These are phyloP conservation scores for Acrocephalus arundinaceus DNA, from an alignment of 2,113 vertebrate species.

Conservation along the genomic window DNA sequence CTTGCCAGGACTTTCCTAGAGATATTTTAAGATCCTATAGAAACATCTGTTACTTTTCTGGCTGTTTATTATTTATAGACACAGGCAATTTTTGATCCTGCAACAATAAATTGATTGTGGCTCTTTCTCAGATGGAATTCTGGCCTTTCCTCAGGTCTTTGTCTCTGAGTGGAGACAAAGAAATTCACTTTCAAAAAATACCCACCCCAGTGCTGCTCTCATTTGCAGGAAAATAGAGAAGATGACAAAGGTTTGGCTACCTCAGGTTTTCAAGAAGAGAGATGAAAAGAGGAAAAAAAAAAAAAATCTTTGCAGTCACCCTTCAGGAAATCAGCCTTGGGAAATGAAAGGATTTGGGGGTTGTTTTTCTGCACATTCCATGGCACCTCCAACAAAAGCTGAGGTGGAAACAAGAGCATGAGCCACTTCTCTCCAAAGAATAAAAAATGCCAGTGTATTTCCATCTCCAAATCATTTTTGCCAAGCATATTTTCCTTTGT, in stretches of 20 bases:
- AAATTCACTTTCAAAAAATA: not conserved
- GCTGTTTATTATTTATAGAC: not conserved
- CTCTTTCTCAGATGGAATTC: not conserved
- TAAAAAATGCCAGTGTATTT: not conserved
- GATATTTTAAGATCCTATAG: not conserved
- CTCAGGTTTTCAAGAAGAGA: not conserved
- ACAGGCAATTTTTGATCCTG: not conserved
- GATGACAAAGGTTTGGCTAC: not conserved
- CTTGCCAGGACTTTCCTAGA: not conserved
- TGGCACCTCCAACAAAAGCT: not conserved
- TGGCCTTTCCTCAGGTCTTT: not conserved
- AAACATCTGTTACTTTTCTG: not conserved
- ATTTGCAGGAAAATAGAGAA: not conserved
- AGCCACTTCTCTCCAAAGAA: not conserved
- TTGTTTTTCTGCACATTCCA: not conserved
- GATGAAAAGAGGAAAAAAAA: not conserved
- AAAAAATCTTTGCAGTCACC: not conserved
- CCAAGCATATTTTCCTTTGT: not conserved
- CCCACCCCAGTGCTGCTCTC: not conserved
- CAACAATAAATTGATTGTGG: not conserved
- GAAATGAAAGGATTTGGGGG: not conserved
- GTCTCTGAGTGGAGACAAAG: not conserved
- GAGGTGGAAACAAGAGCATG: not conserved
- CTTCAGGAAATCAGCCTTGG: not conserved
- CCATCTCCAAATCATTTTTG: not conserved